Conservation (phyloP, 2,113 vertebrate genomes). For the Acrocephalus arundinaceus region DNA sequence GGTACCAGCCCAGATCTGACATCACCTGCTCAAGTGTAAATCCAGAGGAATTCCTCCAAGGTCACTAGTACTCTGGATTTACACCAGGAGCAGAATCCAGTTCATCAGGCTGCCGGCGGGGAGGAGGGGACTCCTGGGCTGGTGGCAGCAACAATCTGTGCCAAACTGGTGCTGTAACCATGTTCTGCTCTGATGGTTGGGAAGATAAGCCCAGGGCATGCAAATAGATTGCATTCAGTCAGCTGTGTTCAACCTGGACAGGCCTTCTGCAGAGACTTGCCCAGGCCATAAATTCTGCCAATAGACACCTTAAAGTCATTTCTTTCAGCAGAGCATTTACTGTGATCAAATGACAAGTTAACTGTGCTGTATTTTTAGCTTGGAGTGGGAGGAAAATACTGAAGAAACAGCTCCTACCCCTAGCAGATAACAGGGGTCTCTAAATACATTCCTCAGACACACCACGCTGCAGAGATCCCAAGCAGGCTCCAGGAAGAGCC, state of each 20-base stretch:
- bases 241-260: background rate
- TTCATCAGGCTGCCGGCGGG: background rate
- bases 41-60: background rate
- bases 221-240: background rate
- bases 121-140: background rate
- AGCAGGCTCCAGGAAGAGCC: background rate
- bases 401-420: slow-evolving; percentile 33
- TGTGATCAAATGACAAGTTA: slow-evolving; percentile 55
- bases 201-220: slow-evolving; percentile 27
- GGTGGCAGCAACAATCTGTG: slow-evolving; percentile 17
- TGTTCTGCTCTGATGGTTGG: slow-evolving; percentile 12
- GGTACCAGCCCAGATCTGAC: background rate
- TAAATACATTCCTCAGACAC: background rate
- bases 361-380: slow-evolving; percentile 52
- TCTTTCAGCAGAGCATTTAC: slow-evolving; percentile 35
- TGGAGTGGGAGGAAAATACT: slow-evolving; percentile 45
- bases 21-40: background rate
- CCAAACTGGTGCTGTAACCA: background rate
- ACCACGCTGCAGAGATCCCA: background rate
- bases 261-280: slow-evolving; percentile 23
- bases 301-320: background rate
- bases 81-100: background rate
- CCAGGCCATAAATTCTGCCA: slow-evolving; percentile 30
- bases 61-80: background rate
- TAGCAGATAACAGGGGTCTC: slow-evolving; percentile 23